Conservation (phyloP, 1,140 invertebrate genomes). For the Thereuonema tuberculata region DNA sequence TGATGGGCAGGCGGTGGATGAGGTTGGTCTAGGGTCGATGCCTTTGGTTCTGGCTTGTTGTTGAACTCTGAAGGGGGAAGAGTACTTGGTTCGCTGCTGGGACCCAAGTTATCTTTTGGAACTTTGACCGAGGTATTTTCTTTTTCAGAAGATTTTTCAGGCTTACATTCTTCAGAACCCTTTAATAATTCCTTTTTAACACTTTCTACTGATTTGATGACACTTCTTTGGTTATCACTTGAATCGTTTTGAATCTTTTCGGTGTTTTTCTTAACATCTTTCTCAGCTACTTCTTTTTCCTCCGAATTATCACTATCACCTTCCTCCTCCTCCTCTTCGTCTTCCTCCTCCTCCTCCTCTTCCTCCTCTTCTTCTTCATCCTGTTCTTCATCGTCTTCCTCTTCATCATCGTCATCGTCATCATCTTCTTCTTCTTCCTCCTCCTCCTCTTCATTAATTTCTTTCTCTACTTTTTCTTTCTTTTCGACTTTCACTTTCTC, state of each 20-base stretch:
- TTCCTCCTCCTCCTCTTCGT: background rate
- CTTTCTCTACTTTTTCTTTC: slow-evolving; percentile 10
- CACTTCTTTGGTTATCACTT: slow-evolving; percentile 23
- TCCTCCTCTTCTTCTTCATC: too few relatives aligned
- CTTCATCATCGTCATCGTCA: slow-evolving; percentile 7
- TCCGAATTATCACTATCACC: slow-evolving; percentile 8
- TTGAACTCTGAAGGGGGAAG: too few relatives aligned
- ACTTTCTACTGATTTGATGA: slow-evolving; percentile 23
- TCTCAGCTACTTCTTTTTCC: background rate
- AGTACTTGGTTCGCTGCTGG: too few relatives aligned
- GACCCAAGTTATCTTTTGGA: too few relatives aligned
- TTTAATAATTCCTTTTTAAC: too few relatives aligned
- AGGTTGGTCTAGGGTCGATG: too few relatives aligned
- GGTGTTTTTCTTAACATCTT: background rate
- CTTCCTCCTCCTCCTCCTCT: too few relatives aligned
- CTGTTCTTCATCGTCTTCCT: background rate
- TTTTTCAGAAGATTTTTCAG: too few relatives aligned
- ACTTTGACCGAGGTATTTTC: too few relatives aligned
- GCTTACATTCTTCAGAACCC: too few relatives aligned
- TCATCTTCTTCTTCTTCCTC: slow-evolving; percentile 13
- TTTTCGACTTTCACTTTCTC: slow-evolving; percentile 4
- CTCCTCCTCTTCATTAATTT: slow-evolving; percentile 9
- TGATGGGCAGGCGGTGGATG: too few relatives aligned
- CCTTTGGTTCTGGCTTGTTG: too few relatives aligned
- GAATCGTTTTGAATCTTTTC: slow-evolving; percentile 18